Base-by-base conservation (phyloP, 2,113 vertebrate genomes). In the Malaclemys terrapin region DNA sequence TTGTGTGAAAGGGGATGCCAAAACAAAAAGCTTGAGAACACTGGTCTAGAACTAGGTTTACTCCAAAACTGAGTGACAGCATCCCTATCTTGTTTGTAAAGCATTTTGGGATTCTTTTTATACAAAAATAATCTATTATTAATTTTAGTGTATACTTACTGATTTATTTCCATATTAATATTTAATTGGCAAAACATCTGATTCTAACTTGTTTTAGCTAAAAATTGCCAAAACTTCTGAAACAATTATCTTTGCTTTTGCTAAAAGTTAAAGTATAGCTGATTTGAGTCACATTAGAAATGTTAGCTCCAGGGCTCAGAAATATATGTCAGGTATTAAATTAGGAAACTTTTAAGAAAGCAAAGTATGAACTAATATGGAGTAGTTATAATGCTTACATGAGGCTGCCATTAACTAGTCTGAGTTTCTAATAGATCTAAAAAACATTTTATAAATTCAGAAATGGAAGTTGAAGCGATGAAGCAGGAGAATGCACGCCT, bases 401-500 rank as follows among this genome's bases (percentile, higher is more conserved):
- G 17, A 76, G 53, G 4, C 8, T 42, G 13, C 27, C 14, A 53
- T 42, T 31, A 80, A 80, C 91, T 50, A 10, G 69, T 29, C 8
- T 84, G 12, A 35, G 12, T 78, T 87, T 27, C 29, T 62, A 75
- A 85, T n/a, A 3, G 5, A 89, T 89, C 91, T 59, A 54, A 47
- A 47, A 54, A 90, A 72, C 95, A 53, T 93, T 94, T 83, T 94
- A 59, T 88, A 50, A 93, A 93, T 85, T 49, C 95, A 99, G 99
- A 97, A 92, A 91, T 98, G 91, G 99, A 99, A 91, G 93, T 98
- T 90, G 99, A 99, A 93, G 96, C 98, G 89, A 95, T 99, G 75
- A 99, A 99, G 95, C 98, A 99, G 82, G 99, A 99, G 94, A 99
- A 98, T 42, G 82, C 97, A 29, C 98, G 98, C 19, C 99, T 99